phyloP scores from a whole-genome alignment of 2,888 invertebrate species.

The Drosophila peninsularis region DNA sequence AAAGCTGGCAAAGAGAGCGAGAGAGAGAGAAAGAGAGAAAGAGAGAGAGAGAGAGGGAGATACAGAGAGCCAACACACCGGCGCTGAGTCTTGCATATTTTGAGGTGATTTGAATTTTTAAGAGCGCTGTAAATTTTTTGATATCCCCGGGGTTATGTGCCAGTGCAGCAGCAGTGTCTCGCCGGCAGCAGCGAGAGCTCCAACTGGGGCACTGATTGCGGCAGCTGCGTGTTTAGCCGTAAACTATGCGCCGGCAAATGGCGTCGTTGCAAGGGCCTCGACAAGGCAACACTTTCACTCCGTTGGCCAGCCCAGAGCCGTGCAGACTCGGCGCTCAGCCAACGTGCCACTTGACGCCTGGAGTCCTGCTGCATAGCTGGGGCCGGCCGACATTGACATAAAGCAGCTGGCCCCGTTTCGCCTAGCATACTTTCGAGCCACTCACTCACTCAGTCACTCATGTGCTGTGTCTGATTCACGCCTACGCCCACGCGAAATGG shows the following conservation, averaged over 20 bases:
- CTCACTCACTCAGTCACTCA: constrained; percentile 12
- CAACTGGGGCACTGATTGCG: constrained; percentile 32
- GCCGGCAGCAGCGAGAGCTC: not conserved
- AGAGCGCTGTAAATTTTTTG: constrained; percentile 64
- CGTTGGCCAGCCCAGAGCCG: not conserved
- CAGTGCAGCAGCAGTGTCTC: constrained; percentile 36
- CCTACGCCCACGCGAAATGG: constrained; percentile 41
- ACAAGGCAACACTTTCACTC: constrained; percentile 49
- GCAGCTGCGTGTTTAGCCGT: constrained; percentile 38
- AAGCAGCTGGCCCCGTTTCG: constrained; percentile 40
- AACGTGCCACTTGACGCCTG: not conserved
- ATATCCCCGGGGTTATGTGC: constrained; percentile 72
- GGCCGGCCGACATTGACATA: constrained; percentile 74
- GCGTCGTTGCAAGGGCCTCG: constrained; percentile 36
- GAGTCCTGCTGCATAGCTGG: too few species aligned
- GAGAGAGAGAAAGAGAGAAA: not conserved
- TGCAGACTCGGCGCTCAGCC: not conserved
- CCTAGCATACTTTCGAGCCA: constrained; percentile 4
- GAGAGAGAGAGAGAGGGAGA: not conserved
- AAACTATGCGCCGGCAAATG: constrained; percentile 51
- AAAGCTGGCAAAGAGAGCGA: constrained; percentile 11
- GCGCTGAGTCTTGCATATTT: constrained; percentile 66
- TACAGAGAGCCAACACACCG: constrained; percentile 7
- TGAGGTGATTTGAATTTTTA: constrained; percentile 76
- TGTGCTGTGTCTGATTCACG: constrained; percentile 25